phyloP scores from a whole-genome alignment of 35 echinoderm and acorn worm genomes.

The Eucidaris tribuloides region DNA sequence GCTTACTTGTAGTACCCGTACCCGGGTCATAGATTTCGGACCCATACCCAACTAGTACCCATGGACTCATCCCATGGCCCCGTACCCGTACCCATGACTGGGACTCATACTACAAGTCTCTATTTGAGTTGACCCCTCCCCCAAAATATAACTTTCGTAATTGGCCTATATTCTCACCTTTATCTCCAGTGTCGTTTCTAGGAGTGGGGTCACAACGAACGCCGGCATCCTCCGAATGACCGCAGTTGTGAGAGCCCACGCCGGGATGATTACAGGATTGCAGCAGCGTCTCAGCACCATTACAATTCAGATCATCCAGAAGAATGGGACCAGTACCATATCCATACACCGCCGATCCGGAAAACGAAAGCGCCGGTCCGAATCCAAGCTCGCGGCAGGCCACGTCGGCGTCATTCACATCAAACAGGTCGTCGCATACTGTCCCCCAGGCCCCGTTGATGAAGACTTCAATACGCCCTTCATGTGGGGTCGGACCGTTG shows the following conservation, averaged over 20 bases:
- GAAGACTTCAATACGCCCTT: neutral
- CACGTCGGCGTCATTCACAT: neutral
- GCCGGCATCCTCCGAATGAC: constrained; percentile 1
- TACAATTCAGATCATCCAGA: constrained; percentile 5
- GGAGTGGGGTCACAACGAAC: neutral
- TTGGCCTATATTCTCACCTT: too few species aligned
- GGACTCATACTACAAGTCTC: too few species aligned
- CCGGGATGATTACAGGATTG: neutral
- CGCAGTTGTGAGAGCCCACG: constrained; percentile 6
- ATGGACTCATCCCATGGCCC: too few species aligned
- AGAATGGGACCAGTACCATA: neutral
- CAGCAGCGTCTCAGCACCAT: neutral
- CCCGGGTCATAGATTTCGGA: too few species aligned
- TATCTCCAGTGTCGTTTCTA: too few species aligned
- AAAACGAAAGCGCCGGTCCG: neutral
- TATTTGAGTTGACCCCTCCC: too few species aligned
- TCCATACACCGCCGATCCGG: neutral
- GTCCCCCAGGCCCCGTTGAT: constrained; percentile 3
- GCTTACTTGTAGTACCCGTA: too few species aligned
- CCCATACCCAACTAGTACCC: too few species aligned
- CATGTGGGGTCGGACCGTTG: neutral
- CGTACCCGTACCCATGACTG: too few species aligned
- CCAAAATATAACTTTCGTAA: too few species aligned
- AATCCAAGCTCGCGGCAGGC: constrained; percentile 5
- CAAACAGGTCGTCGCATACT: constrained; percentile 9